Evolutionary conservation across 2,888 invertebrate genomes (phyloP), one percentile per base, ranked within the genome.

Genomic region (Synanthedon formicaeformis): DNA sequence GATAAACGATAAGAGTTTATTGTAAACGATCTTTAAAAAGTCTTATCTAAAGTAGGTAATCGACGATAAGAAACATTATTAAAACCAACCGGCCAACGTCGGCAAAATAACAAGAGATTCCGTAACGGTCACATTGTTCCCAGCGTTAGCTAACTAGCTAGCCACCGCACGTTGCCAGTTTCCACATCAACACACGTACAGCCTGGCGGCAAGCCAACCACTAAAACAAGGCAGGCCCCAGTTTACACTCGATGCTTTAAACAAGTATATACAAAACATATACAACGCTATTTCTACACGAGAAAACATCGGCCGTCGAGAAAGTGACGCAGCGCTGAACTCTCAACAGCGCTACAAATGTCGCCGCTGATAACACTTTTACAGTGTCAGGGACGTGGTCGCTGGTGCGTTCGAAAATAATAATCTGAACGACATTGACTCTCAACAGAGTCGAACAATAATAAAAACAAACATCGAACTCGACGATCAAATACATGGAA

Each of bases 141-240:
- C 59, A 54, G 51, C 50, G 13, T 50, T 34, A 34, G 34, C 34
- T 34, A 34, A 34, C 34, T 34, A 34, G 34, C 34, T 34, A 34
- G 34, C 34, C 34, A 34, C 34, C 34, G 51, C 51, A 40, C 59
- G 63, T 58, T 70, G 69, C 71, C 71, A 71, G 69, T 60, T 64
- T 64, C 57, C 54, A 58, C 65, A 73, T 75, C 73, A 68, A 76
- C 71, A 72, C 60, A 57, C 41, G 61, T 65, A 64, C 57, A 58
- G 59, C 57, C 74, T 84, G 83, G 84, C 81, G 61, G 53, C 48
- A 56, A 62, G 83, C 83, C 84, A 84, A 75, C 62, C 71, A 70
- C 71, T 75, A 71, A 78, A 75, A 74, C 72, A 67, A 63, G 65
- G 63, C 65, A 64, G 50, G 63, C 63, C 65, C 58, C 60, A 67